Conservation (phyloP, 2,113 vertebrate species). For the Theristicus caerulescens region DNA sequence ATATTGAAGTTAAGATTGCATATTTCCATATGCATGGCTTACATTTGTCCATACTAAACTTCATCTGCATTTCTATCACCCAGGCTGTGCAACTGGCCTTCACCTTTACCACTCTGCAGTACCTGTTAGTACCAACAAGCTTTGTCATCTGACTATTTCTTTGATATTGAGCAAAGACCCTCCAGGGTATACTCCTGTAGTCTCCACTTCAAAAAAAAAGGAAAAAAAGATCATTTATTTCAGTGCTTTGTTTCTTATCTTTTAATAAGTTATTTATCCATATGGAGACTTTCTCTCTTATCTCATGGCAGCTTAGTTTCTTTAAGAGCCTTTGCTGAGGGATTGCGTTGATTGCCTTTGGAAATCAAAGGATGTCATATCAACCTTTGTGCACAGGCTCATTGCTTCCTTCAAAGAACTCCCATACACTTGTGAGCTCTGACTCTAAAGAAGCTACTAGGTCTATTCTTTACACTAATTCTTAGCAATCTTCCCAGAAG, state of each 20-base stretch:
- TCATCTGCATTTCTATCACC: background rate
- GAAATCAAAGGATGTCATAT: slow-evolving; percentile 24
- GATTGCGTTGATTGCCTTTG: background rate
- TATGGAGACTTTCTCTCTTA: background rate
- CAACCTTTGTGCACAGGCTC: background rate
- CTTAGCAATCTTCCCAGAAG: background rate
- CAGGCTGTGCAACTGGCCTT: background rate
- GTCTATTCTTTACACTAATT: background rate
- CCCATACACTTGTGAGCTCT: background rate
- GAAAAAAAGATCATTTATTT: background rate
- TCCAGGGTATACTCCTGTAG: background rate
- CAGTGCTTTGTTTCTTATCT: slow-evolving; percentile 18
- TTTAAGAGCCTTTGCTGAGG: background rate
- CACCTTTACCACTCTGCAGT: background rate
- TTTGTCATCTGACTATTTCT: background rate
- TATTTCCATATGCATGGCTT: background rate
- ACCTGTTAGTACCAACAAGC: background rate
- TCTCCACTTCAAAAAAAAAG: background rate
- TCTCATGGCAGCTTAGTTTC: slow-evolving; percentile 1
- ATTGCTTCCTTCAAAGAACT: background rate
- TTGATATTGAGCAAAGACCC: background rate
- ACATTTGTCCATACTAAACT: background rate
- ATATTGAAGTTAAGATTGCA: background rate
- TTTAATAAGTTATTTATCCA: slow-evolving; percentile 44
- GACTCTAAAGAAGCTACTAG: background rate